phyloP scores from a whole-genome alignment of 1,140 invertebrate species.

The Saxidomus purpurata region DNA sequence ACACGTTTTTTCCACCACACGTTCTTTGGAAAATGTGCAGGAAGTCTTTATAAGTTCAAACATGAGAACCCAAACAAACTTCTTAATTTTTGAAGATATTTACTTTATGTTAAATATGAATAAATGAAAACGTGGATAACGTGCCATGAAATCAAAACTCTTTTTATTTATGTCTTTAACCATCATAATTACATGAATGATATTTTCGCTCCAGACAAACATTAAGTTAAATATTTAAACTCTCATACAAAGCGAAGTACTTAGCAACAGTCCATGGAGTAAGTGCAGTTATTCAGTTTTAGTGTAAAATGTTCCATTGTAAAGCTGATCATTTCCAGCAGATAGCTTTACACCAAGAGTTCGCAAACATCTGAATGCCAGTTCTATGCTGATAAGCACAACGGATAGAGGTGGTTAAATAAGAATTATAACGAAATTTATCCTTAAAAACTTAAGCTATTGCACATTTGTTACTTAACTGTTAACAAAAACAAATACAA shows the following conservation, averaged over 20 bases:
- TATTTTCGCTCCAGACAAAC: background rate
- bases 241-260: slow-evolving; percentile 1
- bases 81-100: background rate
- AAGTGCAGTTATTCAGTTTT: background rate
- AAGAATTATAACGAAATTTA: background rate
- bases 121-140: background rate
- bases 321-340: background rate
- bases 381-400: background rate
- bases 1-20: background rate
- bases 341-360: background rate
- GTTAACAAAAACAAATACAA: background rate
- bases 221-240: background rate
- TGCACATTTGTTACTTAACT: background rate
- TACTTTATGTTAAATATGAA: background rate
- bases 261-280: background rate
- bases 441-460: background rate
- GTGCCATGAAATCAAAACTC: background rate
- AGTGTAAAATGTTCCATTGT: background rate
- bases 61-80: background rate
- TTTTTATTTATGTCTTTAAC: slow-evolving; percentile 12
- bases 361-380: background rate
- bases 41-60: background rate
- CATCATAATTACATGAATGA: slow-evolving; percentile 23
- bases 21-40: background rate
- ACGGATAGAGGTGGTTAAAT: background rate